phyloP scores from a whole-genome alignment of 2,888 invertebrate genomes.

The Blastobasis lacticolella region DNA sequence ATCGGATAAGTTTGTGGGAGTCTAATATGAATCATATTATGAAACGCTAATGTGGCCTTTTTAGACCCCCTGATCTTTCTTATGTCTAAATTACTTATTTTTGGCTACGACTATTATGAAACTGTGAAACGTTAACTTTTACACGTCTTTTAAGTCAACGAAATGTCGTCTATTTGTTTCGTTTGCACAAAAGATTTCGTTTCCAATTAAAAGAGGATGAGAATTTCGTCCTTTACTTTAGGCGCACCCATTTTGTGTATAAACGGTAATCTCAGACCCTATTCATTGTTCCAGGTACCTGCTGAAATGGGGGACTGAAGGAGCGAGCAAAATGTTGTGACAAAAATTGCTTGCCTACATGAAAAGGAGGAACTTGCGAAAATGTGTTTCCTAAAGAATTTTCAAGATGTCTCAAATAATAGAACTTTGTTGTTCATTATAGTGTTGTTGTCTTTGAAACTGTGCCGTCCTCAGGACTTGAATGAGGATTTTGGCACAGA shows the following conservation, averaged over 20 bases:
- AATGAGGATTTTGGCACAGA: constrained; percentile 60
- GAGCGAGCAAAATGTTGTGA: constrained; percentile 44
- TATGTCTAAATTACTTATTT: too few species aligned
- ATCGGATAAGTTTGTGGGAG: too few species aligned
- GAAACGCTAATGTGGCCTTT: too few species aligned
- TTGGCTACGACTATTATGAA: too few species aligned
- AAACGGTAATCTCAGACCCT: not conserved
- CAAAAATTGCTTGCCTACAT: constrained; percentile 23
- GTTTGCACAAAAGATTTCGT: not conserved
- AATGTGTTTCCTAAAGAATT: constrained; percentile 55
- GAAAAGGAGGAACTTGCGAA: constrained; percentile 26
- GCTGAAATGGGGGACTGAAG: constrained; percentile 3
- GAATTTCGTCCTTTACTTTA: not conserved
- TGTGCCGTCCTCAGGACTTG: constrained; percentile 62
- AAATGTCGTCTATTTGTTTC: not conserved
- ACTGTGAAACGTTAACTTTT: too few species aligned
- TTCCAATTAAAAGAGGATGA: constrained; percentile 3
- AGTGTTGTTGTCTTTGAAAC: constrained; percentile 55
- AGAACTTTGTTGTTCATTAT: constrained; percentile 61
- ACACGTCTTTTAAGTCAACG: not conserved
- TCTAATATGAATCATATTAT: too few species aligned
- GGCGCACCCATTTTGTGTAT: not conserved
- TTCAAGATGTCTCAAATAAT: constrained; percentile 45
- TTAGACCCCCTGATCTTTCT: too few species aligned
- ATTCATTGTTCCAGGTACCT: constrained; percentile 44